Base-by-base conservation (phyloP, 2,113 vertebrate species). In the Paramisgurnus dabryanus region DNA sequence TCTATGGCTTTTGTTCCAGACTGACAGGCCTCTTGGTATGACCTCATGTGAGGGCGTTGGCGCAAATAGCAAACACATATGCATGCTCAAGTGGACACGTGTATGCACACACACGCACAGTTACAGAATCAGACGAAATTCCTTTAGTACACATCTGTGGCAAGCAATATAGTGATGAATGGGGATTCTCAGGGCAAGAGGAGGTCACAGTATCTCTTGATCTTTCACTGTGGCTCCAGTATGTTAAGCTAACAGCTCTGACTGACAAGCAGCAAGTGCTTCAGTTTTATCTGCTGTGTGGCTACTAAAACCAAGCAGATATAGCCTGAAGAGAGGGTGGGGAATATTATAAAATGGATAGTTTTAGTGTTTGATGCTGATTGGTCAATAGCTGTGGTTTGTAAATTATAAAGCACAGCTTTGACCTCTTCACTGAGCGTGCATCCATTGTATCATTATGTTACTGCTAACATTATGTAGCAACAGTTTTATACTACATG, bases 191-290 rank as follows among this genome's bases (percentile, higher is more conserved):
- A 5, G 39, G 85, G 84, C 82, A 80, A 66, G 55, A 18, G 18
- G n/a, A 58, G 7, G n/a, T 58, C 17, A 18, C 17, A 58, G n/a
- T 2, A 49, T 58, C n/a, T 11, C 76, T 76, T 61, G 75, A 80
- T 69, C 55, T 73, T 41, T 58, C 22, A 45, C n/a, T 34, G 58
- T 53, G 65, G 57, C 70, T 43, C 65, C 75, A 9, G 69, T 53
- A 41, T 80, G 66, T 76, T 85, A 87, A 84, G 86, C 86, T 89
- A 90, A 85, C 78, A 88, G 84, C 85, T 81, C 64, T 91, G 91
- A 93, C 76, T 89, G 91, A 92, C 91, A 93, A 78, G 86, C 85
- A 87, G 85, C 91, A 93, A 92, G 85, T 92, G 92, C 79, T 88
- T 53, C 79, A 87, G 66, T 65, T 89, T 89, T 83, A 89, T 91